phyloP scores from a whole-genome alignment of 2,888 invertebrate species.

The Pandemis cinnamomeana region DNA sequence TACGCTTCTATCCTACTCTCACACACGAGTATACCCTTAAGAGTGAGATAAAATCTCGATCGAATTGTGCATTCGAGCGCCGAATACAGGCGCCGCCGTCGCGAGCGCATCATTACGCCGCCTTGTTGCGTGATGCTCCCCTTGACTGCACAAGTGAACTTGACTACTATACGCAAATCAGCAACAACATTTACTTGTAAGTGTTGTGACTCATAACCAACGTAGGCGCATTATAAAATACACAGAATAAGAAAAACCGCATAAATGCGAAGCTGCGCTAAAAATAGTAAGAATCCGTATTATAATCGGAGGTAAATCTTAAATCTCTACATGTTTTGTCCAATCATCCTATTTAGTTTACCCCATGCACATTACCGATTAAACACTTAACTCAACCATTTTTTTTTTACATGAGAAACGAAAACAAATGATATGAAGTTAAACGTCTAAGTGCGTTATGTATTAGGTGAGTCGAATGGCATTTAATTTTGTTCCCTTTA shows the following conservation, averaged over 20 bases:
- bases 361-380: too few species aligned
- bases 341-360: too few species aligned
- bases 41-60: not conserved
- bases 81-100: not conserved
- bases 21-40: not conserved
- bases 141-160: constrained; percentile 29
- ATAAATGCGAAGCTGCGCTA: not conserved
- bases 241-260: not conserved
- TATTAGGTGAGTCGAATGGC: too few species aligned
- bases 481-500: too few species aligned
- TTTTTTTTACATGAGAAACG: too few species aligned
- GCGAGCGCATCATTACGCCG: constrained; percentile 51
- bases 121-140: constrained; percentile 50
- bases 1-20: not conserved
- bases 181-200: constrained; percentile 6
- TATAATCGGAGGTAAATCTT: too few species aligned
- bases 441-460: too few species aligned
- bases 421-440: too few species aligned
- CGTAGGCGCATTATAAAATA: constrained; percentile 7
- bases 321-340: too few species aligned
- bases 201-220: constrained; percentile 13
- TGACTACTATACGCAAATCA: constrained; percentile 24
- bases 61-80: not conserved
- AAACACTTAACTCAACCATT: too few species aligned
- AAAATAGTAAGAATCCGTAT: too few species aligned